Evolutionary conservation across 2,113 vertebrate genomes (phyloP), one percentile per base, ranked within the genome.

Genomic region (Zapus hudsonius): DNA sequence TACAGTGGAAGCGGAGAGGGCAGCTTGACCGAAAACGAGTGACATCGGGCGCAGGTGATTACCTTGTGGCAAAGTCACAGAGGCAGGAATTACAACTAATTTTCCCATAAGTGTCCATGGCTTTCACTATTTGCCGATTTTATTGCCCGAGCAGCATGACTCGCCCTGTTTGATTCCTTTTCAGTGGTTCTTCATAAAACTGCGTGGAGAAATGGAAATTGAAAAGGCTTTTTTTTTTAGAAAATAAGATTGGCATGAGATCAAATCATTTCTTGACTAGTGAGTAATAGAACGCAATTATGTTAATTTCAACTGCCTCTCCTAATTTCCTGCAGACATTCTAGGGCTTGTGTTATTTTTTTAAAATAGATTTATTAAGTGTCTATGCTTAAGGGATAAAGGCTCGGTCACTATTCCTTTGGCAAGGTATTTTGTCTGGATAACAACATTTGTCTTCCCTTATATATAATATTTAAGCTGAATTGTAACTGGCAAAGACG

Each of bases 121-220:
- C 6, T 85, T 52, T 88, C 69, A 38, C 15, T 31, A 23, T 87
- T 63, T 19, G 57, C 55, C 36, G 40, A 83, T 33, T 42, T n/a
- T 85, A 63, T 67, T 44, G 38, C 83, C 70, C 4, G 55, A 66
- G 38, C 19, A 42, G 66, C 57, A 15, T 9, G 42, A 57, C 63
- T 69, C 27, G 76, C 59, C 33, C 84, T 29, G 12, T 47, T 22
- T 12, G 36, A 19, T 75, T 92, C 38, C 25, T 40, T 63, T 33
- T 29, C n/a, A 61, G 31, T 82, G 47, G 2, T 74, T 86, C 87
- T 78, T 85, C 64, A 63, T 47, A 73, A 92, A 88, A 88, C 36
- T 69, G 20, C 27, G 29, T 64, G 59, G 42, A 91, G 42, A 83
- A 59, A 59, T 55, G 38, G 72, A 42, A 81, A 90, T 31, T 55